Conservation (phyloP, 2,888 invertebrate genomes). For the Trissolcus brochymenae region DNA sequence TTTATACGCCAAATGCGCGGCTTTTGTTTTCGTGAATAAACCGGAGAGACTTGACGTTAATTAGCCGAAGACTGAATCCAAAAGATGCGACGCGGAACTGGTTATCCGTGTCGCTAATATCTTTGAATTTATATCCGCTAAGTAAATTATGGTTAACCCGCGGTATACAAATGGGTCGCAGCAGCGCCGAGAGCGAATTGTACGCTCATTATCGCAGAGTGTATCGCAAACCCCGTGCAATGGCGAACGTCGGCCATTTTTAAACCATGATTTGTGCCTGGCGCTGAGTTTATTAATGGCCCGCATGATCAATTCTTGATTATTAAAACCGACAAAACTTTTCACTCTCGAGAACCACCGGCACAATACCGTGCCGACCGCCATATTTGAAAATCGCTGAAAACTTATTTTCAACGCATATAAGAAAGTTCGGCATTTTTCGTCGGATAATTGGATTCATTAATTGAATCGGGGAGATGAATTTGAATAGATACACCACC, state of each 20-base stretch:
- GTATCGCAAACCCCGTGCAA: not conserved
- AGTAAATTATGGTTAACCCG: slow-evolving; percentile 50
- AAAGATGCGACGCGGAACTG: slow-evolving; percentile 45
- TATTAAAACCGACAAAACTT: too few relatives aligned
- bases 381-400: too few relatives aligned
- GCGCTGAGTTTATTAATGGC: not conserved
- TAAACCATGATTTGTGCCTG: slow-evolving; percentile 4
- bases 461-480: too few relatives aligned
- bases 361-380: too few relatives aligned
- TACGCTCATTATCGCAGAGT: slow-evolving; percentile 34
- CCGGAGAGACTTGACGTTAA: slow-evolving; percentile 42
- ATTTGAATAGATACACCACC: too few relatives aligned
- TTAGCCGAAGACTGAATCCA: slow-evolving; percentile 31
- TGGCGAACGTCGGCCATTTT: slow-evolving; percentile 9
- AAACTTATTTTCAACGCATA: too few relatives aligned
- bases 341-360: too few relatives aligned
- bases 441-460: too few relatives aligned
- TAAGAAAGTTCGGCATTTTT: too few relatives aligned
- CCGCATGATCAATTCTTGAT: too few relatives aligned
- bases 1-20: slow-evolving; percentile 33
- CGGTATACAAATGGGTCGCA: slow-evolving; percentile 35
- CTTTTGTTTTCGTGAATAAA: slow-evolving; percentile 30
- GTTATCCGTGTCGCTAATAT: slow-evolving; percentile 43
- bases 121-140: slow-evolving; percentile 44
- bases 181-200: slow-evolving; percentile 30